Evolutionary conservation across 2,888 invertebrate species (phyloP).

Genomic region (Hemicrepidius hirtus): DNA sequence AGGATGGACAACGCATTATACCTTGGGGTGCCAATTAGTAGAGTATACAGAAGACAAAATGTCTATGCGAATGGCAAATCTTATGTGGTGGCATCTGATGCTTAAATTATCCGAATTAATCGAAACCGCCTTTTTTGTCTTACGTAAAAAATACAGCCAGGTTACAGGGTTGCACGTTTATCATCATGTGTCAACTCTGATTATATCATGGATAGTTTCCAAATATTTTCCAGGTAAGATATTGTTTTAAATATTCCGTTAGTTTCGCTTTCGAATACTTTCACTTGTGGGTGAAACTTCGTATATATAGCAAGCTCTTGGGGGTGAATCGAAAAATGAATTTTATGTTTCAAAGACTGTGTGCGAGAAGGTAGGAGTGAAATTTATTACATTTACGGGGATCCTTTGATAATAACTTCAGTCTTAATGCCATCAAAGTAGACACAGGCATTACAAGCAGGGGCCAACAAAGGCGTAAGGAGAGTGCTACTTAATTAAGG

Average conservation of each 20-base stretch:
- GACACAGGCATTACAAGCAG: slow-evolving; percentile 35
- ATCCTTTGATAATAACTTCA: slow-evolving; percentile 43
- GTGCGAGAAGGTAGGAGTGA: slow-evolving; percentile 15
- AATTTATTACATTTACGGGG: slow-evolving; percentile 40
- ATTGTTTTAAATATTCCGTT: too few species aligned
- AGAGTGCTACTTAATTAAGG: slow-evolving; percentile 48
- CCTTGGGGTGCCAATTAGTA: slow-evolving; percentile 81
- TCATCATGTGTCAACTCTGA: slow-evolving; percentile 78
- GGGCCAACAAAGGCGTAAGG: slow-evolving; percentile 44
- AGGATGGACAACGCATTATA: slow-evolving; percentile 78
- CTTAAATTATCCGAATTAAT: slow-evolving; percentile 80
- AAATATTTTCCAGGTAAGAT: slow-evolving; percentile 22
- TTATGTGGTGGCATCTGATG: slow-evolving; percentile 77
- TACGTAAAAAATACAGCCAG: slow-evolving; percentile 81
- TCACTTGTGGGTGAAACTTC: too few species aligned
- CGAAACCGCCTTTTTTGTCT: slow-evolving; percentile 80
- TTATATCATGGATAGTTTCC: slow-evolving; percentile 53
- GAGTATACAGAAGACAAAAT: slow-evolving; percentile 79
- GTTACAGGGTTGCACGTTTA: slow-evolving; percentile 81
- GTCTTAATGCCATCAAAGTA: slow-evolving; percentile 45
- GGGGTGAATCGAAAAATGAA: slow-evolving; percentile 10
- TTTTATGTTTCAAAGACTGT: slow-evolving; percentile 17
- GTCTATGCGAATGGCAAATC: slow-evolving; percentile 75
- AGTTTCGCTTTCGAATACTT: too few species aligned
- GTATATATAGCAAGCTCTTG: too few species aligned